Base-by-base conservation (phyloP, 53 echinoderm and acorn worm genomes). In the Apostichopus leukothele region DNA sequence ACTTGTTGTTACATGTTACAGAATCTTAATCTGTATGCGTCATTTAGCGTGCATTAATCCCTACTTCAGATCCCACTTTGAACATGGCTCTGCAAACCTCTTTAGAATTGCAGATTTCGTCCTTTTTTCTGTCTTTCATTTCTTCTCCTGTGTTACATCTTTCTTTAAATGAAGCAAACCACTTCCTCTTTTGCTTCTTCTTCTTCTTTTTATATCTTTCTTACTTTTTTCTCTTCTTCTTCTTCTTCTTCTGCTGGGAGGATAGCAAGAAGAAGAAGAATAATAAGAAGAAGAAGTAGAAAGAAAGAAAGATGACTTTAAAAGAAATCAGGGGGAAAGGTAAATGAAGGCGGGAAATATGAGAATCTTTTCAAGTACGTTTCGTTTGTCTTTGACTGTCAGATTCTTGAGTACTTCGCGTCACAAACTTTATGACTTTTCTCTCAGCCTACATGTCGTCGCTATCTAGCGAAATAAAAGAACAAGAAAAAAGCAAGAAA, bases 351-450 rank as follows among this genome's bases (percentile, higher is more conserved):
- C 75, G 87, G 74, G 87, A 87, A 87, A 87, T 87, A 87, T 87
- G 87, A 87, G 87, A 52, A 52, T 53, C 75, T 9, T 19, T 51
- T 87, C 87, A 50, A 87, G 87, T 87, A 75, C 87, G 75, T 75
- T 87, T n/a, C 52, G 87, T 87, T 75, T 87, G 87, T 53, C 74
- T 87, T 87, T 74, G 87, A 87, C 73, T 87, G 87, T 87, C 87
- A 87, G 50, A 9, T 74, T 87, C 75, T 87, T 75, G 51, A 87
- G 87, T 87, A 87, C 87, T 25, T 75, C 74, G 16, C 87, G 74
- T 87, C 75, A 75, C 87, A 87, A 87, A 87, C 87, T 87, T 87
- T 87, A 87, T 87, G 87, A 87, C 87, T 87, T 87, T 75, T 87
- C 60, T 59, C 75, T 67, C 85, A 63, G 60, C 86, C 23, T 52